A percentile compares a stretch with the other conserved stretches of the same genome.
Evolutionary conservation across 2,797 vertebrate species (phyloP).

Genomic region (Squalus acanthias): DNA sequence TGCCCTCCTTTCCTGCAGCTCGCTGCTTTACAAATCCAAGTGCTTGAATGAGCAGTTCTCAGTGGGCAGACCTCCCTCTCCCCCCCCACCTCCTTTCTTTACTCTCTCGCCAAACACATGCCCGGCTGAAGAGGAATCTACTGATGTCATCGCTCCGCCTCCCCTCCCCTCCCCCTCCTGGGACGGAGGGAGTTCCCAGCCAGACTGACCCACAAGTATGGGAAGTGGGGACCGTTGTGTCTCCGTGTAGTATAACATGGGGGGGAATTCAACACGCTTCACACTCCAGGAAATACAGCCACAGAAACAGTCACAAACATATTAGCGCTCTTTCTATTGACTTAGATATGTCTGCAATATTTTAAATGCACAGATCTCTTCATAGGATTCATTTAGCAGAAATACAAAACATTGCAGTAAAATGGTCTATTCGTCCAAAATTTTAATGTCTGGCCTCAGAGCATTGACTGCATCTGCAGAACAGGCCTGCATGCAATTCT

Average conservation of each 20-base stretch:
- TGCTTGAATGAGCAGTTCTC: background rate
- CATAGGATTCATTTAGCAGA: background rate
- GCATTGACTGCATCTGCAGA: background rate
- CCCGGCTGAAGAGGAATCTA: background rate
- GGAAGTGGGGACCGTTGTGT: background rate
- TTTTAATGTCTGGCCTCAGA: background rate
- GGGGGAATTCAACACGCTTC: background rate
- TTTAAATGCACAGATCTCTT: background rate
- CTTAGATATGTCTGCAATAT: background rate
- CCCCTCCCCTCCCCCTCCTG: background rate
- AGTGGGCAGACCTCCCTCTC: background rate
- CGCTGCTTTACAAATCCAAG: background rate
- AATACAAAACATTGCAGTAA: background rate
- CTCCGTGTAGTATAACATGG: background rate
- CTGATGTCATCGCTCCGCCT: slow-evolving; percentile 11
- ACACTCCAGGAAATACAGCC: background rate
- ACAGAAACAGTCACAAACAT: background rate
- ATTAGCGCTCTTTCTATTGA: background rate
- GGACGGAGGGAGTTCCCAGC: background rate
- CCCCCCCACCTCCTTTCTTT: background rate
- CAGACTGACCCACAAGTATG: background rate
- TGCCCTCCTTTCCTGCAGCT: background rate
- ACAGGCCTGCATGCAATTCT: background rate
- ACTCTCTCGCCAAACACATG: slow-evolving; percentile 32
- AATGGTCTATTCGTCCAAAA: background rate